phyloP scores from a whole-genome alignment of 1,140 invertebrate genomes.

The Drosophila orosa region DNA sequence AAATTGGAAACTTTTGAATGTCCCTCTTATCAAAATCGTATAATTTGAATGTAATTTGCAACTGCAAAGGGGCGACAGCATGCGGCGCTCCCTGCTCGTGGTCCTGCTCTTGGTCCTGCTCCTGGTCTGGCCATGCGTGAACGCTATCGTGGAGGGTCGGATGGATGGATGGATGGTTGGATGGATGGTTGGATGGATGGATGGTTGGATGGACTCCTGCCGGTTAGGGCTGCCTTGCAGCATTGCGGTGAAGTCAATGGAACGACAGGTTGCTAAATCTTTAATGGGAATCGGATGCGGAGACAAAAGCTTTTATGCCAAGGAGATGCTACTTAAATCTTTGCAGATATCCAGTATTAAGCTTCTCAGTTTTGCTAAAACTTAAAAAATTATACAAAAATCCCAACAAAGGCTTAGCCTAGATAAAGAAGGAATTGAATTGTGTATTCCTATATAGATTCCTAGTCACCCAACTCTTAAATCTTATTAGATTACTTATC shows the following conservation, averaged over 20 bases:
- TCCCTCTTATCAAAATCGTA: slow-evolving; percentile 83
- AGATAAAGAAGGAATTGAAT: too few species aligned
- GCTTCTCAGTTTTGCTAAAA: too few species aligned
- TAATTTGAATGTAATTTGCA: slow-evolving; percentile 84
- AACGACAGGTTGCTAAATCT: slow-evolving; percentile 76
- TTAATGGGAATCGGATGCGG: slow-evolving; percentile 58
- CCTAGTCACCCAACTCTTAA: too few species aligned
- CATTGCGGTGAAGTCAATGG: slow-evolving; percentile 76
- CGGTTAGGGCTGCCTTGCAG: slow-evolving; percentile 47
- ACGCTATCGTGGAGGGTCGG: slow-evolving; percentile 16
- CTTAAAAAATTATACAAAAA: too few species aligned
- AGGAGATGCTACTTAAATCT: neutral
- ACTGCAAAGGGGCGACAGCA: slow-evolving; percentile 72
- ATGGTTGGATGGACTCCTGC: too few species aligned
- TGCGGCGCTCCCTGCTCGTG: slow-evolving; percentile 28
- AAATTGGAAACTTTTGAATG: slow-evolving; percentile 84
- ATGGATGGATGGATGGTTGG: neutral
- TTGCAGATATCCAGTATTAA: too few species aligned
- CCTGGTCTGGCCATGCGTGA: slow-evolving; percentile 51
- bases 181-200: slow-evolving; percentile 3
- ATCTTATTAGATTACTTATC: too few species aligned
- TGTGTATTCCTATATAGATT: too few species aligned
- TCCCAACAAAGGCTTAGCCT: too few species aligned
- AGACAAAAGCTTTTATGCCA: slow-evolving; percentile 63
- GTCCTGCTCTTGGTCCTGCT: slow-evolving; percentile 8